Evolutionary conservation across 2,888 invertebrate species (phyloP), one percentile per base, ranked within the genome.

Genomic region (Euplagia quadripunctaria): DNA sequence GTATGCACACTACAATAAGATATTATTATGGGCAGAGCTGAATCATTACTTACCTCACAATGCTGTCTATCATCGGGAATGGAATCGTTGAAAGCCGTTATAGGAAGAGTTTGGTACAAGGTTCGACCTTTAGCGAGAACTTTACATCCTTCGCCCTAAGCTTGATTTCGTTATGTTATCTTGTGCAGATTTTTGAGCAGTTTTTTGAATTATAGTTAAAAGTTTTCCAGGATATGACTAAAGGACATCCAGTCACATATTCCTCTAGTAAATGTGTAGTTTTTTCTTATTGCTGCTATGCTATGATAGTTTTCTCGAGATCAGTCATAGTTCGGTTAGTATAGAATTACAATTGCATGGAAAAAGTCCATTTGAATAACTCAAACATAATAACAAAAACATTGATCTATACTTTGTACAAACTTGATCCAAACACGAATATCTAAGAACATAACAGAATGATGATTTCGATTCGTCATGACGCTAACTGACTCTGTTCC

Each of bases 391-490:
- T 51, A 64, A 63, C 31, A 70, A 70, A 58, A 70, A 42, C 63
- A 70, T 64, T 51, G 46, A 64, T 61, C 65, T 64, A 64, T 70
- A 75, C 79, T 76, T 78, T 77, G 52, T 76, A 77, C 73, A 76
- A 78, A 78, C 85, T 88, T 86, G 83, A 72, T 77, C 84, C 86
- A 84, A 83, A 83, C 86, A 77, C 83, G 82, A 82, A 84, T 77
- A 82, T 81, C 81, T 82, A 83, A 85, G 77, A 82, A 85, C 86
- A 84, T 85, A 84, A 82, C 83, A 86, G 86, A 88, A 88, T 86
- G 85, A 87, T 86, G 82, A 89, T 92, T 92, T 79, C 81, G 82
- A 92, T 93, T 92, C 90, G 93, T 91, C 92, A 92, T 91, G 90
- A 90, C 83, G 84, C 84, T 90, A 87, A 90, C 89, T 84, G 86